Evolutionary conservation across 1,140 invertebrate species (phyloP).

Genomic region (Aleiodes sp.): DNA sequence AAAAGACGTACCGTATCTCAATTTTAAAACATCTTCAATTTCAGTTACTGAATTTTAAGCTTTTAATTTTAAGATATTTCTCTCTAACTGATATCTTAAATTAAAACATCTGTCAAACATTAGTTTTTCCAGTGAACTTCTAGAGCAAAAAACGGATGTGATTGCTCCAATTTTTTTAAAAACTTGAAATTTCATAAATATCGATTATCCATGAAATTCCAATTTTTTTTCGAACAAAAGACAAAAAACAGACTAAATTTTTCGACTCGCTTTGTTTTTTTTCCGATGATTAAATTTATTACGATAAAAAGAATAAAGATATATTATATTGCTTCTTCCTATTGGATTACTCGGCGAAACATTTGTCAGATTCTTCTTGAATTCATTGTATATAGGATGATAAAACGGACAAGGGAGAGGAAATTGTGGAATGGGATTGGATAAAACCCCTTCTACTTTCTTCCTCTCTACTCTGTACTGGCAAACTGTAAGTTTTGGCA

Average conservation of each 20-base stretch:
- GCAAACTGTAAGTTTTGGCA: slow-evolving; percentile 31
- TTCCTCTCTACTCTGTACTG: background rate
- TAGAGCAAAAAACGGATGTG: too few species aligned
- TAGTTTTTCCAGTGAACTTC: too few species aligned
- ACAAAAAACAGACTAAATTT: background rate
- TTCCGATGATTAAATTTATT: background rate
- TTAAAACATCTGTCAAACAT: too few species aligned
- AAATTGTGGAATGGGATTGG: background rate
- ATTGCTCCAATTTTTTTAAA: too few species aligned
- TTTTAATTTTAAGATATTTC: too few species aligned
- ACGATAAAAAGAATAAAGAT: background rate
- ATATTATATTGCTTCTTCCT: background rate
- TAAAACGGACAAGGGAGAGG: background rate
- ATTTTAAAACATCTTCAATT: too few species aligned
- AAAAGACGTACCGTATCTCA: too few species aligned
- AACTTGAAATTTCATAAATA: too few species aligned
- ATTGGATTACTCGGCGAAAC: slow-evolving; percentile 10
- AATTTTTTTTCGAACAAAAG: too few species aligned
- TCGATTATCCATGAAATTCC: too few species aligned
- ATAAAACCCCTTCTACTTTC: background rate
- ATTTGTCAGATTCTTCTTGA: slow-evolving; percentile 2
- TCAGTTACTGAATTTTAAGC: too few species aligned
- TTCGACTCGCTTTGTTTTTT: background rate
- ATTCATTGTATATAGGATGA: background rate
- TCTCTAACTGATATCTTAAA: too few species aligned